These are phyloP conservation scores for Probosciger aterrimus DNA, from an alignment of 2,113 vertebrate species.

Conservation along the genomic window DNA sequence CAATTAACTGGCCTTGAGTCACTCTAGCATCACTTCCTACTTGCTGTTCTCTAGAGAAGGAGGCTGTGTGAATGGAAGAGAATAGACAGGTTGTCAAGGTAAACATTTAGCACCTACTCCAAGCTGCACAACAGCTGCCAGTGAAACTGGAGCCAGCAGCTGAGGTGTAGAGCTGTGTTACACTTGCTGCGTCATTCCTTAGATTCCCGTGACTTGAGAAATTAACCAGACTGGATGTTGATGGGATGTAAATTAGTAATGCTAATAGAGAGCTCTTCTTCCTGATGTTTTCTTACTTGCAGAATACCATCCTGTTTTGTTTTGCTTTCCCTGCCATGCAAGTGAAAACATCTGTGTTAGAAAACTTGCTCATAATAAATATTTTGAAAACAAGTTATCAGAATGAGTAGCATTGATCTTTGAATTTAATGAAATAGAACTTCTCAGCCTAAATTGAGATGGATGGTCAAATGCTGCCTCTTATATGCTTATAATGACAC, in stretches of 20 bases:
- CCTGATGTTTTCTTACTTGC: background rate
- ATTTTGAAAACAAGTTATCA: background rate
- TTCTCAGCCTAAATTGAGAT: background rate
- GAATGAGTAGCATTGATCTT: background rate
- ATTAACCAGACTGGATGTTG: background rate
- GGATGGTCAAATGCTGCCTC: background rate
- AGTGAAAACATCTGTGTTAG: background rate
- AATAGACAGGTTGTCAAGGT: background rate
- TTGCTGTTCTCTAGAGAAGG: background rate
- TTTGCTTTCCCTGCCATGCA: background rate
- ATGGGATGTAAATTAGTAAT: background rate
- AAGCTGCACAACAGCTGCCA: background rate
- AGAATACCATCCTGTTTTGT: background rate
- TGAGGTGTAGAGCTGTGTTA: background rate
- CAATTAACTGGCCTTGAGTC: background rate
- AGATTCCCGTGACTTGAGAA: background rate
- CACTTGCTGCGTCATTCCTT: background rate
- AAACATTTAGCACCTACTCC: background rate
- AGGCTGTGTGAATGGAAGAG: background rate
- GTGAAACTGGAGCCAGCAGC: background rate
- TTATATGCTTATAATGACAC: background rate
- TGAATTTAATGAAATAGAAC: background rate
- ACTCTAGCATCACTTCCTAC: background rate
- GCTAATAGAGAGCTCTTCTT: background rate
- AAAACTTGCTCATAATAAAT: background rate